Evolutionary conservation across 1,140 invertebrate species (phyloP), one percentile per base, ranked within the genome.

Genomic region (Cyclina sinensis): DNA sequence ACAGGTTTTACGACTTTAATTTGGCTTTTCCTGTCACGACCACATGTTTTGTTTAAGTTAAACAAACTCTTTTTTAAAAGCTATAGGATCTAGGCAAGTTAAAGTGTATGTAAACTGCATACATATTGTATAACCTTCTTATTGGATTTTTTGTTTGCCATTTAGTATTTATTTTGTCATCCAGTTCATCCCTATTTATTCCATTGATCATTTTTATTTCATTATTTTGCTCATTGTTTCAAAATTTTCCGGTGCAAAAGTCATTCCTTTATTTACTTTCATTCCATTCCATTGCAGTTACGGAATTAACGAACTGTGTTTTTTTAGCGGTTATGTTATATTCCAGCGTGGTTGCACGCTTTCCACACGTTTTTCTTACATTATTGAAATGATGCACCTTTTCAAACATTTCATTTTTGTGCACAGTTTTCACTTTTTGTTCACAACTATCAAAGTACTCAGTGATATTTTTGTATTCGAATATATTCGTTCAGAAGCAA

Each of bases 201-300:
- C 57, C 57, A 62, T 62, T 62, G n/a, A n/a, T 62, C 57, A 62
- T 62, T 43, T 43, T n/a, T 11, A 48, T 57, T 62, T 62, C n/a
- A 4, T 62, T 24, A 62, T 27, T 27, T 27, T 27, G 18, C n/a
- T 62, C n/a, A 27, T 62, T 24, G 27, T 62, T 62, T 62, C 0
- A 57, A 9, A n/a, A n/a, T 24, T 62, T 62, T 62, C 57, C 24
- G 57, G 57, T 62, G 57, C 57, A 62, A 62, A 62, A 70, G 4
- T 70, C 35, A 70, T 70, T 70, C 35, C 65, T 37, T 70, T 65
- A 35, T 30, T 70, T 39, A 14, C 16, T 70, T 27, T 16, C 35
- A 70, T 14, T 37, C 3, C 65, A 70, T 70, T 70, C 35, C 35
- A 70, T 70, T 70, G 16, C 35, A 39, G 12, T 30, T 35, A 37